Percentiles rank a stretch among this genome's conserved stretches.
Evolutionary conservation across 2,113 vertebrate genomes (phyloP).

Genomic region (Forbesichthys agassizii): DNA sequence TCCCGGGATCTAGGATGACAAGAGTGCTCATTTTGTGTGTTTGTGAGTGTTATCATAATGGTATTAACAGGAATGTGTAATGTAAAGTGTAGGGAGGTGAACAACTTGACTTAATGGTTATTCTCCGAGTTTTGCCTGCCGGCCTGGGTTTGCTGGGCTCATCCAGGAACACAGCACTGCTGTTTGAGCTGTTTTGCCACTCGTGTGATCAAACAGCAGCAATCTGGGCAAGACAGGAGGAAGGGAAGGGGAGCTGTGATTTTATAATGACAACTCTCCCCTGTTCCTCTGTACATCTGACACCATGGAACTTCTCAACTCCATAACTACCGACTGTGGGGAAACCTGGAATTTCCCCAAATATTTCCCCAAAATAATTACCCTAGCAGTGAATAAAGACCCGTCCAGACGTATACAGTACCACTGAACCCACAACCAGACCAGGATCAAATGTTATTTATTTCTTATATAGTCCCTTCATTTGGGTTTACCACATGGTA

Average conservation of each 20-base stretch:
- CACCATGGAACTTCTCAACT: slow-evolving; percentile 56
- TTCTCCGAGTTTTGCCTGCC: slow-evolving; percentile 45
- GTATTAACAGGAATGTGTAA: slow-evolving; percentile 48
- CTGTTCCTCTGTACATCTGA: slow-evolving; percentile 62
- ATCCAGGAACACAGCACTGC: slow-evolving; percentile 7
- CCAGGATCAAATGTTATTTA: not conserved
- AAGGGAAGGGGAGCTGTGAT: slow-evolving; percentile 66
- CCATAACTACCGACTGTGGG: slow-evolving; percentile 58
- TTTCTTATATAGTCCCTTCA: not conserved
- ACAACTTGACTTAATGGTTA: slow-evolving; percentile 46
- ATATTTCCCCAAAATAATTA: slow-evolving; percentile 57
- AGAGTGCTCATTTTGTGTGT: not conserved
- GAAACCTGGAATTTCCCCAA: slow-evolving; percentile 64
- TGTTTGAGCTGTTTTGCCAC: too few relatives aligned
- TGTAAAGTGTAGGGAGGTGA: slow-evolving; percentile 13
- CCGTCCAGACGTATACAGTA: slow-evolving; percentile 31
- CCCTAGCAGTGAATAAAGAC: slow-evolving; percentile 27
- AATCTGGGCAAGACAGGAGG: slow-evolving; percentile 56
- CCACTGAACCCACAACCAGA: not conserved
- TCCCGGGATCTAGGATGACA: slow-evolving; percentile 19
- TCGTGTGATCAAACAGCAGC: slow-evolving; percentile 67
- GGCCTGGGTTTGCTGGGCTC: slow-evolving; percentile 47
- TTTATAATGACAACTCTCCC: slow-evolving; percentile 69
- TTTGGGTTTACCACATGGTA: too few relatives aligned
- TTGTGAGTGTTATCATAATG: slow-evolving; percentile 42